phyloP scores from a whole-genome alignment of 1,140 invertebrate genomes.

The Ditylenchus dipsaci region DNA sequence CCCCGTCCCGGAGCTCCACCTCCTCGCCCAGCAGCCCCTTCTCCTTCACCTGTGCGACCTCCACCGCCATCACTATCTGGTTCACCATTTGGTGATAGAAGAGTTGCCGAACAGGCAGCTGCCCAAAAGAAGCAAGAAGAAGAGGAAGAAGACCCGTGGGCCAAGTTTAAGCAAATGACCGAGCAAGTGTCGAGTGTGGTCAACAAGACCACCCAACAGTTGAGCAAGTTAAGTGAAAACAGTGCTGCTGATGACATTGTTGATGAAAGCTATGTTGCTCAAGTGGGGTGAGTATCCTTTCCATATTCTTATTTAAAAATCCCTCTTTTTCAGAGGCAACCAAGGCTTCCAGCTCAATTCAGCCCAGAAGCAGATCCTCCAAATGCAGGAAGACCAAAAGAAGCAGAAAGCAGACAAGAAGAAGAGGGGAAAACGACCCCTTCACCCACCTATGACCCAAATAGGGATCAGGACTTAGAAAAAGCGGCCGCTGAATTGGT shows the following conservation, averaged over 20 bases:
- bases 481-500: constrained; percentile 48
- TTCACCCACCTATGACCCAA: constrained; percentile 42
- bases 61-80: constrained; percentile 8
- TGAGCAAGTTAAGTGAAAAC: constrained; percentile 46
- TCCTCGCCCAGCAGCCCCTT: constrained; percentile 46
- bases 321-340: constrained; percentile 29
- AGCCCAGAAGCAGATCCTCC: constrained; percentile 41
- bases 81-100: constrained; percentile 7
- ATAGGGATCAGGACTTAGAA: constrained; percentile 53
- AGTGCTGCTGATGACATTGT: constrained; percentile 50
- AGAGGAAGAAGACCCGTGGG: constrained; percentile 57
- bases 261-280: constrained; percentile 52
- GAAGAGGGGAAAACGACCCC: constrained; percentile 27
- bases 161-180: constrained; percentile 54
- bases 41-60: constrained; percentile 33
- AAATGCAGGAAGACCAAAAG: constrained; percentile 47
- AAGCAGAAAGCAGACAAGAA: constrained; percentile 51
- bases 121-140: constrained; percentile 12
- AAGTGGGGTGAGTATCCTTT: constrained; percentile 41
- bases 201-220: constrained; percentile 40
- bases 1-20: constrained; percentile 45
- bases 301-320: background rate
- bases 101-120: constrained; percentile 6
- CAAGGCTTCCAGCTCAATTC: constrained; percentile 41
- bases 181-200: constrained; percentile 42